Conservation (phyloP, 1,140 invertebrate species). For the Drosophila lini region DNA sequence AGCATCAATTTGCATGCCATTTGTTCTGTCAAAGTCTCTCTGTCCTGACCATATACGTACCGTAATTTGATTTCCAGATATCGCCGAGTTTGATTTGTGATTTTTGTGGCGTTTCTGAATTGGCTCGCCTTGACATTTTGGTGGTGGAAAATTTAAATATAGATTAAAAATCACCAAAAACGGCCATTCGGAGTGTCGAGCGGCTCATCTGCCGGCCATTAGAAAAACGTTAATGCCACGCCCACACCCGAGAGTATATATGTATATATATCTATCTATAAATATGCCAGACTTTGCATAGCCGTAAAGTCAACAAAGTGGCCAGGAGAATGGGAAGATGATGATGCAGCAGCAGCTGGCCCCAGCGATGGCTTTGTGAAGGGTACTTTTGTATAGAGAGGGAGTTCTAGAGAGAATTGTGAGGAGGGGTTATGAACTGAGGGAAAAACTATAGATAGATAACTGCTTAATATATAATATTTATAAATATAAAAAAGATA, state of each 20-base stretch:
- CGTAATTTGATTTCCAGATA: slow-evolving; percentile 54
- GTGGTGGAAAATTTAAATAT: slow-evolving; percentile 55
- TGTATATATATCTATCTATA: slow-evolving; percentile 28
- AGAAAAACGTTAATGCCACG: slow-evolving; percentile 40
- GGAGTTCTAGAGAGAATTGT: neutral
- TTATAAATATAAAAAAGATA: neutral
- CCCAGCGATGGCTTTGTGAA: slow-evolving; percentile 2
- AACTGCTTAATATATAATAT: neutral
- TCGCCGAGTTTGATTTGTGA: slow-evolving; percentile 47
- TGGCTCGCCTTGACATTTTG: slow-evolving; percentile 72
- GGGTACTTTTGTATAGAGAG: neutral
- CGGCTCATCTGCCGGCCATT: slow-evolving; percentile 55
- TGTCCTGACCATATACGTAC: slow-evolving; percentile 55
- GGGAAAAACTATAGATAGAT: neutral
- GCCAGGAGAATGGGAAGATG: slow-evolving; percentile 12
- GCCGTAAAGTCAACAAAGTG: slow-evolving; percentile 71
- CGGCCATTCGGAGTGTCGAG: slow-evolving; percentile 29
- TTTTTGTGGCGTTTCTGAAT: slow-evolving; percentile 46
- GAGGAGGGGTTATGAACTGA: neutral
- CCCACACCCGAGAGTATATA: slow-evolving; percentile 18
- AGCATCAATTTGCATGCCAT: slow-evolving; percentile 59
- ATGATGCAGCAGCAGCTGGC: slow-evolving; percentile 45
- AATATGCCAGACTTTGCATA: slow-evolving; percentile 72
- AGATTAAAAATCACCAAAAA: slow-evolving; percentile 62
- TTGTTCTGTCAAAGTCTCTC: slow-evolving; percentile 36